phyloP scores from a whole-genome alignment of 2,797 vertebrate genomes.

The Otolemur crassicaudatus region DNA sequence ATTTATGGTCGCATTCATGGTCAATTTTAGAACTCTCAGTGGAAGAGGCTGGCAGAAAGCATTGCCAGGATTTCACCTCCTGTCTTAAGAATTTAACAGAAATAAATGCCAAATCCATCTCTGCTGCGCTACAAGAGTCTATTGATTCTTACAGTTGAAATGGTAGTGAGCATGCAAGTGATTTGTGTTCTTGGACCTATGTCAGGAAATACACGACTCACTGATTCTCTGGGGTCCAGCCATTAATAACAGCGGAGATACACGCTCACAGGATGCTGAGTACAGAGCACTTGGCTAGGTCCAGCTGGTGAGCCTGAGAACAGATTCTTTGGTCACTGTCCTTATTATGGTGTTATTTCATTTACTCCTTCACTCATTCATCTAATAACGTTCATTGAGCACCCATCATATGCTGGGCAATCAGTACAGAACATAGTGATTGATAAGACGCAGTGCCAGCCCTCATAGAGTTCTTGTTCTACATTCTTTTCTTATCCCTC shows the following conservation, averaged over 20 bases:
- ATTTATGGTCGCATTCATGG: neutral
- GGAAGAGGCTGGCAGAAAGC: slow-evolving; percentile 11
- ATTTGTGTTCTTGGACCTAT: neutral
- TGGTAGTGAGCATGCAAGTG: neutral
- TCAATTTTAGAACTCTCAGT: neutral
- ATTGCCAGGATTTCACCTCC: neutral
- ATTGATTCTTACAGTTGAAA: neutral
- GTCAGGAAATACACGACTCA: neutral
- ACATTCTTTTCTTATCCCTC: neutral
- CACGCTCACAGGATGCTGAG: neutral
- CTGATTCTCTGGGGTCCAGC: neutral
- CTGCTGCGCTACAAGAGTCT: neutral
- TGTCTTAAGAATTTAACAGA: slow-evolving; percentile 20
- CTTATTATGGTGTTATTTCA: neutral
- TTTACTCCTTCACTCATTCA: neutral
- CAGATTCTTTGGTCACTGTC: neutral
- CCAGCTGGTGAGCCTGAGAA: neutral
- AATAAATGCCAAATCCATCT: neutral
- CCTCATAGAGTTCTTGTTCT: neutral
- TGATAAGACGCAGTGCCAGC: neutral
- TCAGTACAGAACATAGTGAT: neutral
- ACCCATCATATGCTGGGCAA: neutral
- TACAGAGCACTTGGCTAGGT: neutral
- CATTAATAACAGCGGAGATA: neutral
- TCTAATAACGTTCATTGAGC: neutral